Base-by-base conservation (phyloP, 2,113 vertebrate species). In the Semnopithecus entellus region DNA sequence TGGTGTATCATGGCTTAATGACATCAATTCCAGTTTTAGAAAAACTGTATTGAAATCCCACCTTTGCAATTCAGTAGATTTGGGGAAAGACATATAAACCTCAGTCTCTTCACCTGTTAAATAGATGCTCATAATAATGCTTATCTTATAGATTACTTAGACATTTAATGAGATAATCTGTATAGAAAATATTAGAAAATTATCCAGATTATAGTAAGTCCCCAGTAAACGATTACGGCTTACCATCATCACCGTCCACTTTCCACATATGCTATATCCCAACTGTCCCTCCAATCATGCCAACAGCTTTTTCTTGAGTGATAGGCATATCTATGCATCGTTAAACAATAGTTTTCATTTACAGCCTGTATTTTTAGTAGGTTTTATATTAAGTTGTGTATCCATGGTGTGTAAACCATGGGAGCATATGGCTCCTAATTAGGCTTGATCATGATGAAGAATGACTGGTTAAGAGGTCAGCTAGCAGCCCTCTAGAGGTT, bases 401-500 rank as follows among this genome's bases (percentile, higher is more conserved):
- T 59, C n/a, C 61, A 50, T n/a, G 18, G 6, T 35, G 6, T 84
- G 61, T 10, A 55, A 95, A 88, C 43, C 11, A 9, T 30, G 45
- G 75, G 70, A 96, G 45, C 96, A 97, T 95, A 97, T 93, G 96
- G 97, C 27, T 90, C 43, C 48, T 92, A 95, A 98, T 97, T 88
- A 93, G 38, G 30, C 72, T 78, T 78, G 90, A 97, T 97, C 78
- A 70, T 59, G 66, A 95, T 95, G 75, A 94, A 97, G 57, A 30
- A 88, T 92, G 92, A 75, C 57, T 85, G 64, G 73, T 92, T 70
- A 90, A 88, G 84, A 90, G 96, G 97, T 97, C 96, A 97, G 70
- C 52, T 50, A 40, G n/a, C 32, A 48, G 25, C 52, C 64, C 52
- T 38, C 25, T 35, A 25, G 80, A 80, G 92, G 96, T 78, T 45